phyloP scores from a whole-genome alignment of 2,797 vertebrate species.

The Heliangelus exortis region DNA sequence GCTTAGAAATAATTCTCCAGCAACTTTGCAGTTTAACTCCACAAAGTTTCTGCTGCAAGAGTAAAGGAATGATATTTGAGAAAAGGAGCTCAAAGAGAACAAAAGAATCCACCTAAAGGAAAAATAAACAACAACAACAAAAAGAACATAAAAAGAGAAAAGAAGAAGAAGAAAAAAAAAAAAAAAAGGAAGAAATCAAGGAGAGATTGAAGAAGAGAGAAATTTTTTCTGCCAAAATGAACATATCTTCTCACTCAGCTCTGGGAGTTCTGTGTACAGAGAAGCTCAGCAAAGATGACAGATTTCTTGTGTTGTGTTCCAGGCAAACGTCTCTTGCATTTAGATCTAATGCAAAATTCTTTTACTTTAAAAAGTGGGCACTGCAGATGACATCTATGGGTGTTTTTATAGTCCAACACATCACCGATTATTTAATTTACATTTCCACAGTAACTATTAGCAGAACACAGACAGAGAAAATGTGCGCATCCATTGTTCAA shows the following conservation, averaged over 20 bases:
- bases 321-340: neutral
- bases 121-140: neutral
- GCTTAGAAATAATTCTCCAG: neutral
- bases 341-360: neutral
- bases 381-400: neutral
- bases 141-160: neutral
- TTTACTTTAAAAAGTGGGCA: neutral
- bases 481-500: neutral
- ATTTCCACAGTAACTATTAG: slow-evolving; percentile 53
- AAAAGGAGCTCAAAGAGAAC: neutral
- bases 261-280: neutral
- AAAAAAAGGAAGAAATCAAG: neutral
- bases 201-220: neutral
- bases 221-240: neutral
- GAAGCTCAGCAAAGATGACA: neutral
- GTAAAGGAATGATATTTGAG: neutral
- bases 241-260: neutral
- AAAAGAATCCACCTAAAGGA: neutral
- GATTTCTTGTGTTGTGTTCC: neutral
- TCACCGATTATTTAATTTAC: slow-evolving; percentile 44
- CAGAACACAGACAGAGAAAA: neutral
- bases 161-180: neutral
- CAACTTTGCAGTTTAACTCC: neutral
- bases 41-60: neutral
- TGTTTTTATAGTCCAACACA: slow-evolving; percentile 36